Evolutionary conservation across 2,888 invertebrate genomes (phyloP).

Genomic region (Panorpa germanica): DNA sequence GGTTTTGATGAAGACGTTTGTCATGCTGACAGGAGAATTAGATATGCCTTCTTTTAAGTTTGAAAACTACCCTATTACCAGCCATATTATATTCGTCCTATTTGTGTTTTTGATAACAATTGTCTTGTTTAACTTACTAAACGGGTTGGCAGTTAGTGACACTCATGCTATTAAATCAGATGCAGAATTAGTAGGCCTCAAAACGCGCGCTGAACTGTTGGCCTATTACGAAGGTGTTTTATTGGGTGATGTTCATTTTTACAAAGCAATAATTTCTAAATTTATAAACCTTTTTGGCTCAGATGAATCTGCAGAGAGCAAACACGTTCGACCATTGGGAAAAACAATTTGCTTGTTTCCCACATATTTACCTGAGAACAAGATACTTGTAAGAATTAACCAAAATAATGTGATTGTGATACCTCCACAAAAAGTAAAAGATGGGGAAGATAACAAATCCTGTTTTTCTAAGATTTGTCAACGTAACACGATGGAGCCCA

Average conservation of each 20-base stretch:
- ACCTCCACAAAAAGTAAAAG: too few relatives aligned
- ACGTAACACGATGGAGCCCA: too few relatives aligned
- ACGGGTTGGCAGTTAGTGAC: conserved; percentile 72
- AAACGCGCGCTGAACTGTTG: conserved; percentile 50
- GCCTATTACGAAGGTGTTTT: conserved; percentile 55
- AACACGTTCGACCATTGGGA: conserved; percentile 30
- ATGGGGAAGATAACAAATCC: too few relatives aligned
- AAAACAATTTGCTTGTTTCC: conserved; percentile 47
- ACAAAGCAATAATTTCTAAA: conserved; percentile 22
- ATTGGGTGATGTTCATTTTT: conserved; percentile 32
- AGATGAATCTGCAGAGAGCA: conserved; percentile 16
- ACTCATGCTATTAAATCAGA: conserved; percentile 61
- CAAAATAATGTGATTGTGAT: conserved; percentile 36
- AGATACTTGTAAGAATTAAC: conserved; percentile 46
- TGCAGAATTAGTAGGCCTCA: conserved; percentile 59
- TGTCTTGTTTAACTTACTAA: conserved; percentile 63
- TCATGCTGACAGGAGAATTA: conserved; percentile 76
- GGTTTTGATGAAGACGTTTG: conserved; percentile 64
- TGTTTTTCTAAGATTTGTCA: too few relatives aligned
- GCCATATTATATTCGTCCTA: conserved; percentile 55
- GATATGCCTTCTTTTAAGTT: conserved; percentile 66
- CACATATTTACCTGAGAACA: conserved; percentile 37
- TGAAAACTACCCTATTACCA: conserved; percentile 40
- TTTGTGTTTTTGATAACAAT: conserved; percentile 73
- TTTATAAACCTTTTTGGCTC: conserved; percentile 17